Evolutionary conservation across 2,888 invertebrate species (phyloP).

Genomic region (Biston betularia): DNA sequence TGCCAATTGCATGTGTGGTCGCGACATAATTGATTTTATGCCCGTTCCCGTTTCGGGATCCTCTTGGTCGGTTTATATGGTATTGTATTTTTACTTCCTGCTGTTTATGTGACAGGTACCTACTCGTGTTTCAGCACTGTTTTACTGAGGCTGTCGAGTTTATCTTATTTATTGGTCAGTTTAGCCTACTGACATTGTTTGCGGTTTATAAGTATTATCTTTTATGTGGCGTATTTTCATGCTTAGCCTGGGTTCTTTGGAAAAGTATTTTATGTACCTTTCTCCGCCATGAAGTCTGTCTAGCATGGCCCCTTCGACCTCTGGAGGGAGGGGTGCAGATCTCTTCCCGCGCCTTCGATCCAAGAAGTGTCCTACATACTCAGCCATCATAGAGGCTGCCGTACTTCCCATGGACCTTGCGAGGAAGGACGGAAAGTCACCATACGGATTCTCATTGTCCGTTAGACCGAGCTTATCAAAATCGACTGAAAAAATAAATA

Average conservation of each 20-base stretch:
- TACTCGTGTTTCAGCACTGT: slow-evolving; percentile 28
- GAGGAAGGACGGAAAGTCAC: slow-evolving; percentile 91
- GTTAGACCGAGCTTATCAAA: slow-evolving; percentile 94
- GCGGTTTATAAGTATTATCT: slow-evolving; percentile 14
- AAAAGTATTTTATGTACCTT: slow-evolving; percentile 67
- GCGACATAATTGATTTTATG: slow-evolving; percentile 41
- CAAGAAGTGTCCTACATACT: slow-evolving; percentile 91
- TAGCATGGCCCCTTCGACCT: slow-evolving; percentile 67
- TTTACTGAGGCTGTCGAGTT: slow-evolving; percentile 6
- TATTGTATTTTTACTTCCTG: slow-evolving; percentile 37
- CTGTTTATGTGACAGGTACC: slow-evolving; percentile 42
- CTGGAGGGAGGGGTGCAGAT: slow-evolving; percentile 65
- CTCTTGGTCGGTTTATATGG: slow-evolving; percentile 39
- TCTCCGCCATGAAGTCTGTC: slow-evolving; percentile 92
- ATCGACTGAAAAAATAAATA: slow-evolving; percentile 87
- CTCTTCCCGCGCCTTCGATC: slow-evolving; percentile 86
- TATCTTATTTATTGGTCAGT: slow-evolving; percentile 19
- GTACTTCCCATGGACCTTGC: slow-evolving; percentile 91
- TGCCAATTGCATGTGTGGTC: slow-evolving; percentile 56
- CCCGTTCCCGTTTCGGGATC: slow-evolving; percentile 44
- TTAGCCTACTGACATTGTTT: slow-evolving; percentile 23
- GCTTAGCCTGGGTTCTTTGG: slow-evolving; percentile 1
- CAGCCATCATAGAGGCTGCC: slow-evolving; percentile 89
- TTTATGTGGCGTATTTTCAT: slow-evolving; percentile 8
- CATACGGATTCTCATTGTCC: slow-evolving; percentile 95